Percentiles rank a stretch among this genome's conserved stretches.
Evolutionary conservation across 2,888 invertebrate genomes (phyloP).

Genomic region (Perdita meconis): DNA sequence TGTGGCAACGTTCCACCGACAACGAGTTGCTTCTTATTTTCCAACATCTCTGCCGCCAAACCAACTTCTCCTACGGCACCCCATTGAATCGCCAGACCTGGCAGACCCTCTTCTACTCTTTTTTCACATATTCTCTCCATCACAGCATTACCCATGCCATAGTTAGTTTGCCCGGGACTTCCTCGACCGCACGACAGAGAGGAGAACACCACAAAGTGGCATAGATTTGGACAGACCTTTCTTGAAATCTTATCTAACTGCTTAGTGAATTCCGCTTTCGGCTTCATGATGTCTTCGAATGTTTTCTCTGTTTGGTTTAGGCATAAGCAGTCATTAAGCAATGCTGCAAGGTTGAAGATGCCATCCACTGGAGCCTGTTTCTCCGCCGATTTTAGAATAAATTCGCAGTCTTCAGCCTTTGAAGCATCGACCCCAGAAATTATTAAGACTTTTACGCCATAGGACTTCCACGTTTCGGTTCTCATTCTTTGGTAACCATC

Average conservation of each 20-base stretch:
- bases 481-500: constrained; percentile 93
- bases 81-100: constrained; percentile 87
- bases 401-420: constrained; percentile 88
- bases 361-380: constrained; percentile 86
- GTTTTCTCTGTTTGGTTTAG: constrained; percentile 85
- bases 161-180: constrained; percentile 88
- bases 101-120: constrained; percentile 83
- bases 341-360: constrained; percentile 88
- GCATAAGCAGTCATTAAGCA: constrained; percentile 85
- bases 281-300: constrained; percentile 85
- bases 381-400: constrained; percentile 87
- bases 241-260: constrained; percentile 86
- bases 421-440: constrained; percentile 89
- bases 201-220: constrained; percentile 88
- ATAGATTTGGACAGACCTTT: constrained; percentile 83
- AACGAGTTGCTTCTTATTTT: constrained; percentile 88
- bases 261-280: constrained; percentile 87
- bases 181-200: constrained; percentile 88
- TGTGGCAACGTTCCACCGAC: constrained; percentile 94
- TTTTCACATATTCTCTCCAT: constrained; percentile 89
- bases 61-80: constrained; percentile 90
- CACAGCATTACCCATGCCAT: constrained; percentile 87
- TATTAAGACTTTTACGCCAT: constrained; percentile 89
- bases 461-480: constrained; percentile 88
- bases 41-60: constrained; percentile 91